Evolutionary conservation across 2,888 invertebrate genomes (phyloP), one percentile per base, ranked within the genome.

Genomic region (Trypoxylon attenuatum): DNA sequence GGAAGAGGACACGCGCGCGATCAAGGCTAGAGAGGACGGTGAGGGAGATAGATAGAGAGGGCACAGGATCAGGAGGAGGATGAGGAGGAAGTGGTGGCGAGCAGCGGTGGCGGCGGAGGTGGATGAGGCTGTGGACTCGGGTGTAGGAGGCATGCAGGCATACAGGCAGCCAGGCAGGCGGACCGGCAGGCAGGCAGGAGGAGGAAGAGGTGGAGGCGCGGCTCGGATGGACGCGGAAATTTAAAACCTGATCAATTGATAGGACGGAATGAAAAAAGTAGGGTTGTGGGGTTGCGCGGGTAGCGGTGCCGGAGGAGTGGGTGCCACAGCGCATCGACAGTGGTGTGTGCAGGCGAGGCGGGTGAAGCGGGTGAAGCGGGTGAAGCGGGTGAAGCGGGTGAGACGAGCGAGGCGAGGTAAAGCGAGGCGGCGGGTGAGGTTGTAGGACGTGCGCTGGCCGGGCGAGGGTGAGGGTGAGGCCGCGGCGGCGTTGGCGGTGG

Each of bases 241-340:
- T 87, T 87, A 86, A 87, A 87, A 86, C 87, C 87, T 87, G 87
- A 87, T 87, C 87, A 87, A 87, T 86, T 87, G 87, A 87, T 87
- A 87, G 87, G 85, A 86, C 82, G 85, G 84, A 86, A 86, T 86
- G 86, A 85, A 86, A 86, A 86, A 85, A 84, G 87, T 87, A 87
- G 88, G 84, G 83, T 83, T 82, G 83, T 80, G 82, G 80, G 83
- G 83, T 73, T 76, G 78, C 76, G 76, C 76, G 77, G 74, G 72
- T 73, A 55, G 76, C 73, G 79, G 78, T 71, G 74, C 58, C 54
- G 75, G 66, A 62, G 62, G 58, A 56, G 60, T 57, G 66, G 64
- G 74, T 66, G 67, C 69, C 63, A 67, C 66, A 63, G 72, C 75
- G 73, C 71, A 75, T 66, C 72, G 73, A 66, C 69, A 68, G 71